Percentiles rank a stretch among this genome's conserved stretches.
Evolutionary conservation across 2,113 vertebrate genomes (phyloP).

Genomic region (Cygnus atratus): DNA sequence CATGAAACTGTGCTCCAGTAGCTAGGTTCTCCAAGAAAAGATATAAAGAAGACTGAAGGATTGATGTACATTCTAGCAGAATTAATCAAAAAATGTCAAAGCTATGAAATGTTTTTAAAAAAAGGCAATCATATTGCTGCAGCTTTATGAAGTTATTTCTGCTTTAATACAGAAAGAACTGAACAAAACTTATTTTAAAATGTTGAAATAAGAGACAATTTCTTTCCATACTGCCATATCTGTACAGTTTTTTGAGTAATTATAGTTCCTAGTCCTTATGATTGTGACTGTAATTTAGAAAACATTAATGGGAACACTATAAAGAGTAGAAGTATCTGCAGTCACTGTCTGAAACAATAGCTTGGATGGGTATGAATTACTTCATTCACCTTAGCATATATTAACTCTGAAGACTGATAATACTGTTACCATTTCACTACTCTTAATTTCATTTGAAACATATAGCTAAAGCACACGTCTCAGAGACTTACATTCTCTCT

Average conservation of each 20-base stretch:
- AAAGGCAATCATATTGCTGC: neutral
- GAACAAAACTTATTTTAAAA: neutral
- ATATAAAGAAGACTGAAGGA: neutral
- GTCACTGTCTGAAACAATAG: constrained; percentile 13
- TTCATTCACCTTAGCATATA: neutral
- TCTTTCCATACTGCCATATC: neutral
- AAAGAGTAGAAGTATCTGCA: neutral
- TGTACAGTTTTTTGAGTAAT: neutral
- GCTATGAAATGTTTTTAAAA: neutral
- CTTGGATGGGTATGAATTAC: neutral
- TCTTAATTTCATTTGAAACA: neutral
- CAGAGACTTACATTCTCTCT: neutral
- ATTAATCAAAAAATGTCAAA: constrained; percentile 7
- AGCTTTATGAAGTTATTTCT: neutral
- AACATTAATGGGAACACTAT: constrained; percentile 31
- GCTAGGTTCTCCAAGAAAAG: neutral
- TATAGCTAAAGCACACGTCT: neutral
- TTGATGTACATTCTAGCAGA: neutral
- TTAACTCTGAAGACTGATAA: neutral
- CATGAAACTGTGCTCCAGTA: neutral
- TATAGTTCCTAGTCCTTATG: neutral
- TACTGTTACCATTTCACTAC: neutral
- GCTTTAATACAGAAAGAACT: neutral
- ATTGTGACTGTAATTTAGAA: constrained; percentile 35
- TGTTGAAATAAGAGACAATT: neutral